Base-by-base conservation (phyloP, 2,888 invertebrate genomes). In the Lochmaea capreae region DNA sequence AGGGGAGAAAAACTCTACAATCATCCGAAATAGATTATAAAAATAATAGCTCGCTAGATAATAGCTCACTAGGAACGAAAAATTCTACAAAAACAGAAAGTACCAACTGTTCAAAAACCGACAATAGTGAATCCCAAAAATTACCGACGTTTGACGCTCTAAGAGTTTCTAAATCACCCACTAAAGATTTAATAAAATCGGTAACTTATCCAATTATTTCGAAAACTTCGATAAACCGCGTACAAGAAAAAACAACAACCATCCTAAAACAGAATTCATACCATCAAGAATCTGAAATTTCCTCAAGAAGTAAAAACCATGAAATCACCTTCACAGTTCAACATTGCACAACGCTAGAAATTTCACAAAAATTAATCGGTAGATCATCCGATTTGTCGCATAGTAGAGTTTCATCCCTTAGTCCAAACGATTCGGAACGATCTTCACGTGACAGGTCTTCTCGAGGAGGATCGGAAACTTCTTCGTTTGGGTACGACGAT, bases 131-230 rank as follows among this genome's bases (percentile, higher is more conserved):
- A 18, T 16, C 3, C 10, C 18, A 54, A 18, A 54, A n/a, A 16
- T 16, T n/a, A 16, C n/a, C n/a, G 16, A 2, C 11, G 52, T 5
- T 18, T 16, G 18, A 16, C n/a, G 16, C 10, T 16, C 16, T 9
- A 9, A n/a, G 2, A 18, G 16, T n/a, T 9, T 9, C 52, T 54
- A 54, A 18, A 49, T n/a, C n/a, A 52, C n/a, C 14, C 8, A 14
- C 52, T n/a, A 52, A 16, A 52, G 52, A 52, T 8, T n/a, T 14
- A 16, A 52, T 52, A 14, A 52, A 52, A 16, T 52, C 52, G 1
- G n/a, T 52, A 52, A 52, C 52, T 52, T 52, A n/a, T 52, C 52
- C 52, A n/a, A 52, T 52, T 52, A 52, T 52, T 52, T 14, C 52
- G 52, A 52, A 52, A 52, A 52, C n/a, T n/a, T 16, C 54, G 16